phyloP scores from a whole-genome alignment of 2,888 invertebrate species.

The Dusona sp. region DNA sequence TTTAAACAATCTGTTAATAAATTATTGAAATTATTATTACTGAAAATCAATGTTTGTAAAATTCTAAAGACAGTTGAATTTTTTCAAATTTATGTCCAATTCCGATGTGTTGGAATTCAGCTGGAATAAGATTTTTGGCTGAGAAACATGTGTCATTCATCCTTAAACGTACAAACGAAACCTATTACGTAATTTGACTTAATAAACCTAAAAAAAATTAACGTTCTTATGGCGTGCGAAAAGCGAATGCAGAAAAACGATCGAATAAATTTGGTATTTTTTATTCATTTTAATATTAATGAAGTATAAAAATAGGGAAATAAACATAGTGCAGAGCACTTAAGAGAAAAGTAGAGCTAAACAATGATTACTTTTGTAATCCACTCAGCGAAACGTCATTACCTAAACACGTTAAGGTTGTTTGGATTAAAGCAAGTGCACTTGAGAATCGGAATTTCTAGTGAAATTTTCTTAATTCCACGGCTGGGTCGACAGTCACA shows the following conservation, averaged over 20 bases:
- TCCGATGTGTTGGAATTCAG: no score
- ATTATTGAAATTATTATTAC: no score
- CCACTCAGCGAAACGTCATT: background rate
- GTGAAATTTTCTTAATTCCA: conserved; percentile 63
- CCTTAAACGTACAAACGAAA: background rate
- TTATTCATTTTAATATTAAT: background rate
- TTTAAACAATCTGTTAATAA: no score
- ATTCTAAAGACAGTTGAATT: no score
- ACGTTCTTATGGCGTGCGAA: background rate
- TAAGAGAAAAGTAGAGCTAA: background rate
- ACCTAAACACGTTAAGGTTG: background rate
- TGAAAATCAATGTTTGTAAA: no score
- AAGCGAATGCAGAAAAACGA: background rate
- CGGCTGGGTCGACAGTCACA: conserved; percentile 23
- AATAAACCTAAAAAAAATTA: background rate
- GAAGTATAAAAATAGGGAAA: background rate
- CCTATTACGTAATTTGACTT: background rate
- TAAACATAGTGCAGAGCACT: background rate
- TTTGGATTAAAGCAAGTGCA: background rate
- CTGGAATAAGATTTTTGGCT: no score
- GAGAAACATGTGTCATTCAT: no score
- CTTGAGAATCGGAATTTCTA: background rate
- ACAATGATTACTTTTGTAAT: background rate
- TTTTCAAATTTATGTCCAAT: no score
- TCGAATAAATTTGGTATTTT: background rate